A percentile compares a stretch with the other conserved stretches of the same genome.
Evolutionary conservation across 2,797 vertebrate species (phyloP).

Genomic region (Mus spretus): DNA sequence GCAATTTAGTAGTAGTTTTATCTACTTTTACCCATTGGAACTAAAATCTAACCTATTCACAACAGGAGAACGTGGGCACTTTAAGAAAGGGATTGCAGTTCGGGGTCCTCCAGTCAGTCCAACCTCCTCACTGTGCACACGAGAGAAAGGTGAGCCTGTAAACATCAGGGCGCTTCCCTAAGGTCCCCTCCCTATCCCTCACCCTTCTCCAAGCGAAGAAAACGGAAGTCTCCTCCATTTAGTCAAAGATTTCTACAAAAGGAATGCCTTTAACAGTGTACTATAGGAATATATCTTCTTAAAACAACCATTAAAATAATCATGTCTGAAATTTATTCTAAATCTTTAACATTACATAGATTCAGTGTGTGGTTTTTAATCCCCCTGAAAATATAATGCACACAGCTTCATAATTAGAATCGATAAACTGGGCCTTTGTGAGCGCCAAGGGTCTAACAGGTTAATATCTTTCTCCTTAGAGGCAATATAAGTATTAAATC

Average conservation of each 20-base stretch:
- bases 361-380: background rate
- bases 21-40: slow-evolving; percentile 29
- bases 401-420: slow-evolving; percentile 45
- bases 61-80: slow-evolving; percentile 25
- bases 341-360: slow-evolving; percentile 20
- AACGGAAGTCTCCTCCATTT: background rate
- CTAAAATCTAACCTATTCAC: slow-evolving; percentile 26
- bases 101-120: background rate
- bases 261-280: slow-evolving; percentile 25
- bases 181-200: background rate
- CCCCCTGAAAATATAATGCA: slow-evolving; percentile 36
- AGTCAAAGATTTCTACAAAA: slow-evolving; percentile 11
- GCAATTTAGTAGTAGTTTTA: background rate
- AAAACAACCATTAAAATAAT: slow-evolving; percentile 57
- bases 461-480: slow-evolving; percentile 49
- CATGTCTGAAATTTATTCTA: slow-evolving; percentile 32
- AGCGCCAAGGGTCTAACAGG: slow-evolving; percentile 10
- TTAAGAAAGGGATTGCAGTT: slow-evolving; percentile 3
- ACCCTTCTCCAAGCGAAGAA: slow-evolving; percentile 25
- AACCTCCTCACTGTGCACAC: background rate
- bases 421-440: slow-evolving; percentile 25
- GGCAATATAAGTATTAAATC: background rate
- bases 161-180: background rate
- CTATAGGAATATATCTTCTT: slow-evolving; percentile 56
- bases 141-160: background rate